Percentiles rank a stretch among this genome's conserved stretches.
phyloP scores from a whole-genome alignment of 2,113 vertebrate species.

The Indicator maculatus region DNA sequence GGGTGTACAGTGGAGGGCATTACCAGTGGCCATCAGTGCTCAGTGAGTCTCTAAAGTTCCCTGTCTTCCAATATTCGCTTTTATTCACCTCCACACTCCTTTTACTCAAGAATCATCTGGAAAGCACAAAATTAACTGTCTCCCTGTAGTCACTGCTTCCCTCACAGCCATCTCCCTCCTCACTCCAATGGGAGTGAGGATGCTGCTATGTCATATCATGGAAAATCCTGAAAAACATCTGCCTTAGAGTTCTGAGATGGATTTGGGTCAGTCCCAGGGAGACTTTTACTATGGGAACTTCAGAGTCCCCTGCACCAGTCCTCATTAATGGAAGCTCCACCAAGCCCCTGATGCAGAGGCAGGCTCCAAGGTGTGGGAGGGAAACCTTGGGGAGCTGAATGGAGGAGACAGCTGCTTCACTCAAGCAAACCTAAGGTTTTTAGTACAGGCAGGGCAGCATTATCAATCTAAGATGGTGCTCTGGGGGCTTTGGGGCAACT shows the following conservation, averaged over 20 bases:
- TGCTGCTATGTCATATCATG: background rate
- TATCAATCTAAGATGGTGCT: background rate
- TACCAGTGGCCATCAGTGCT: background rate
- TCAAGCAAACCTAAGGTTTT: rapidly evolving
- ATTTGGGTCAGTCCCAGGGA: constrained; percentile 50
- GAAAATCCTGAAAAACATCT: background rate
- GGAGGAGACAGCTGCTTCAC: background rate
- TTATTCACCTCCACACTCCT: background rate
- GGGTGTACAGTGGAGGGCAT: background rate
- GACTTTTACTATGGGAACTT: constrained; percentile 15
- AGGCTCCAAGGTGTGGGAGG: background rate
- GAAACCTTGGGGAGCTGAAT: rapidly evolving
- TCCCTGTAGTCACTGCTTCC: background rate
- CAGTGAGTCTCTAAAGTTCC: background rate
- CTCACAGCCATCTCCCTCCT: background rate
- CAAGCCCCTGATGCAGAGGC: rapidly evolving
- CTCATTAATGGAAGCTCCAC: constrained; percentile 3
- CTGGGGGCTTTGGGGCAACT: background rate
- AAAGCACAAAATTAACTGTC: background rate
- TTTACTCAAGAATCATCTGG: background rate
- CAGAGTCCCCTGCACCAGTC: background rate
- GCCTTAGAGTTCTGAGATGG: background rate
- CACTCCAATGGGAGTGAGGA: rapidly evolving
- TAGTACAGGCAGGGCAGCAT: background rate
- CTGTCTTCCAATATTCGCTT: background rate